Evolutionary conservation across 2,797 vertebrate species (phyloP).

Genomic region (Sebastes trivittatus): DNA sequence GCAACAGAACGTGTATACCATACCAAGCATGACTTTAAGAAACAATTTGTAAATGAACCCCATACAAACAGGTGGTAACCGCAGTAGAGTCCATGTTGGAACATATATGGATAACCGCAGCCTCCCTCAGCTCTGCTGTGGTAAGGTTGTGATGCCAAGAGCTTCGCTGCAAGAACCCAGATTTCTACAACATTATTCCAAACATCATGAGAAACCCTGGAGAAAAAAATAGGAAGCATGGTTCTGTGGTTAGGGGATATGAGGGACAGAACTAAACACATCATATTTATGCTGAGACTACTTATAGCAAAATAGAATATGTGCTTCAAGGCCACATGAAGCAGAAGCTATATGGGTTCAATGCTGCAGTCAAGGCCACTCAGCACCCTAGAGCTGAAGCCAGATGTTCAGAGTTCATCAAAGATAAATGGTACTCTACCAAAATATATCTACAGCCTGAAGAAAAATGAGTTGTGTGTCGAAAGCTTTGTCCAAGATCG

Average conservation of each 20-base stretch:
- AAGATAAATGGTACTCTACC: slow-evolving; percentile 41
- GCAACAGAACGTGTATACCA: background rate
- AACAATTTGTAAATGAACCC: background rate
- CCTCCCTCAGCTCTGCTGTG: slow-evolving; percentile 36
- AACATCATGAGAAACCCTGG: slow-evolving; percentile 44
- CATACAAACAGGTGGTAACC: background rate
- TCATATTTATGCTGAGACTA: slow-evolving; percentile 29
- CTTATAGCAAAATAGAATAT: slow-evolving; percentile 39
- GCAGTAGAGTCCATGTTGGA: background rate
- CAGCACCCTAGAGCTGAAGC: background rate
- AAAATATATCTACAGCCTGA: slow-evolving; percentile 37
- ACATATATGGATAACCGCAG: background rate
- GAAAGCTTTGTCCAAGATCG: slow-evolving; percentile 18
- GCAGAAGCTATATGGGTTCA: slow-evolving; percentile 8
- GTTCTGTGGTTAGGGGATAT: slow-evolving; percentile 51
- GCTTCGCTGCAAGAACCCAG: slow-evolving; percentile 21
- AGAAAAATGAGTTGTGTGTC: slow-evolving; percentile 7
- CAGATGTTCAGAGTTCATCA: slow-evolving; percentile 45
- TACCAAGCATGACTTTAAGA: background rate
- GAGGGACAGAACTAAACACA: slow-evolving; percentile 43
- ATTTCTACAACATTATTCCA: slow-evolving; percentile 38
- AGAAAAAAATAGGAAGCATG: slow-evolving; percentile 61
- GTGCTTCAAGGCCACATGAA: slow-evolving; percentile 34
- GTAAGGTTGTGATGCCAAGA: slow-evolving; percentile 22
- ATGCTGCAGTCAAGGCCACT: background rate